These are phyloP conservation scores for Archegozetes longisetosus DNA, from an alignment of 1,140 invertebrate species.

Conservation along the genomic window DNA sequence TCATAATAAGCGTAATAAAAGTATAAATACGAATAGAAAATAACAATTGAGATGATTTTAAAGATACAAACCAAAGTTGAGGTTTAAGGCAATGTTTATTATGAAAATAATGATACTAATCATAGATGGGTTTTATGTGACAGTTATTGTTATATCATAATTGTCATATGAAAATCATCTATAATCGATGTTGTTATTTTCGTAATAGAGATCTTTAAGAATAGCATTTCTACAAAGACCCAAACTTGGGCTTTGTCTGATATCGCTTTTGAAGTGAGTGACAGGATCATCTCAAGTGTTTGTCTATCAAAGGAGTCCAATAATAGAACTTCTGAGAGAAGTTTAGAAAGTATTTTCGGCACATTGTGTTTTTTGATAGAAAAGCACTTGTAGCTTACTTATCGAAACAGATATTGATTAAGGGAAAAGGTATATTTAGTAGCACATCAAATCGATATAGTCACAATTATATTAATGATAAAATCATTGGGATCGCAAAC, in stretches of 20 bases:
- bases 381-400: not conserved
- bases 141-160: too few relatives aligned
- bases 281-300: too few relatives aligned
- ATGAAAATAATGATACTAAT: conserved; percentile 53
- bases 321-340: conserved; percentile 53
- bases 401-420: conserved; percentile 19
- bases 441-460: conserved; percentile 72
- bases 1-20: not conserved
- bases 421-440: conserved; percentile 37
- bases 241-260: too few relatives aligned
- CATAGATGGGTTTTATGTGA: conserved; percentile 63
- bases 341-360: conserved; percentile 26
- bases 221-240: too few relatives aligned
- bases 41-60: not conserved
- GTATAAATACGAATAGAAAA: not conserved
- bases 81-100: conserved; percentile 73
- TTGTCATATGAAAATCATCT: too few relatives aligned
- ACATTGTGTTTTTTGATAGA: not conserved
- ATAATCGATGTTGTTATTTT: too few relatives aligned
- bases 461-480: conserved; percentile 60
- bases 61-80: conserved; percentile 16
- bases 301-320: too few relatives aligned
- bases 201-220: too few relatives aligned
- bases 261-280: too few relatives aligned
- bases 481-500: conserved; percentile 43